Percentiles rank a stretch among this genome's conserved stretches.
phyloP scores from a whole-genome alignment of 2,113 vertebrate genomes.

The Oryctolagus cuniculus region DNA sequence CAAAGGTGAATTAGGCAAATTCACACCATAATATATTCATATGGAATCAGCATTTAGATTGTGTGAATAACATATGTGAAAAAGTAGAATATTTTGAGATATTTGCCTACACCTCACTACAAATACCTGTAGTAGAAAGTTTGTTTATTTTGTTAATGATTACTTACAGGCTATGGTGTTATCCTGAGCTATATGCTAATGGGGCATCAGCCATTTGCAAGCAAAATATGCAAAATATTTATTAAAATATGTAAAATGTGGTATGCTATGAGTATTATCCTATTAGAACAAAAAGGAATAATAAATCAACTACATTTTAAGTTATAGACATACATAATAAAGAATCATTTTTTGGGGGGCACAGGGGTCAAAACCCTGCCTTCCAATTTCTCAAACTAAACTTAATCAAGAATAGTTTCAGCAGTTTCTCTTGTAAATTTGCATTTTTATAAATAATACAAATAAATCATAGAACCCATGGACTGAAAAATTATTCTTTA shows the following conservation, averaged over 20 bases:
- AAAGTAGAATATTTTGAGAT: neutral
- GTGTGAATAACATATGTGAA: neutral
- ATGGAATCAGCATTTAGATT: neutral
- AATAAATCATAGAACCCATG: neutral
- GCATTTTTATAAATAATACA: neutral
- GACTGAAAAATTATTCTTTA: neutral
- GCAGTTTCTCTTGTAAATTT: neutral
- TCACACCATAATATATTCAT: neutral
- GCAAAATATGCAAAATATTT: neutral
- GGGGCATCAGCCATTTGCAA: neutral
- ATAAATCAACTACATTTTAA: neutral
- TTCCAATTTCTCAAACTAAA: neutral
- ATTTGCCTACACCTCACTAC: neutral
- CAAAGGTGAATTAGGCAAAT: neutral
- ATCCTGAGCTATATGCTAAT: neutral
- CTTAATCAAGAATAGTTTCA: neutral
- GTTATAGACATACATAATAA: neutral
- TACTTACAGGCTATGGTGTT: neutral
- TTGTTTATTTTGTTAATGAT: neutral
- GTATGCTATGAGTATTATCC: rapidly evolving
- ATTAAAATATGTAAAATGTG: neutral
- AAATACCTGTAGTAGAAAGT: neutral
- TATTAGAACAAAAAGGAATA: neutral
- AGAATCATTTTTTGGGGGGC: rapidly evolving
- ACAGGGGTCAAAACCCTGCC: neutral